These are phyloP conservation scores for Vipera ursinii DNA, from an alignment of 2,797 vertebrate species.

Conservation along the genomic window DNA sequence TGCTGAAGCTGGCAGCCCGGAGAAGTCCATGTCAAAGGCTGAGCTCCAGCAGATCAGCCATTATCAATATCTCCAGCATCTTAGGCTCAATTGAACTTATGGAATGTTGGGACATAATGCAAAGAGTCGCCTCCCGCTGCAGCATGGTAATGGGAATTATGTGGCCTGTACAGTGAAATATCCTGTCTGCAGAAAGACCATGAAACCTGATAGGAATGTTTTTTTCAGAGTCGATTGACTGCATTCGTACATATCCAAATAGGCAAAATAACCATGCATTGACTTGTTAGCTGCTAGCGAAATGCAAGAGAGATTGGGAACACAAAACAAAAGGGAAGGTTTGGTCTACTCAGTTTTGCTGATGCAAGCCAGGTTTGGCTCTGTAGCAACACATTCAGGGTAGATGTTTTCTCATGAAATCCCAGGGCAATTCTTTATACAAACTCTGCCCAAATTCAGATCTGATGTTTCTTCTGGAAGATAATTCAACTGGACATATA, in stretches of 20 bases:
- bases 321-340: background rate
- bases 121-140: background rate
- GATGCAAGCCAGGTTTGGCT: background rate
- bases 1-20: background rate
- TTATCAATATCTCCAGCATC: background rate
- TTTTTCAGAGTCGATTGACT: background rate
- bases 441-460: background rate
- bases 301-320: background rate
- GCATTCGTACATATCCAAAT: background rate
- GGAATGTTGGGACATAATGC: rapidly evolving
- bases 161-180: background rate
- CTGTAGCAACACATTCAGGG: background rate
- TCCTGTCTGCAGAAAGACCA: background rate
- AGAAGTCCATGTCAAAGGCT: background rate
- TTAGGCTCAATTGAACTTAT: background rate
- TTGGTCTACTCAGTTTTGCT: background rate
- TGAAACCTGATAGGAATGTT: background rate
- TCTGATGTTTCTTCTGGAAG: background rate
- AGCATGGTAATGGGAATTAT: background rate
- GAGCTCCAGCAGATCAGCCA: background rate
- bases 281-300: background rate
- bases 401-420: background rate
- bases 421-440: background rate
- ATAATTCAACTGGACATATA: background rate
- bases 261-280: background rate